A percentile compares a stretch with the other conserved stretches of the same genome.
Evolutionary conservation across 2,113 vertebrate genomes (phyloP).

Genomic region (Oncorhynchus kisutch): DNA sequence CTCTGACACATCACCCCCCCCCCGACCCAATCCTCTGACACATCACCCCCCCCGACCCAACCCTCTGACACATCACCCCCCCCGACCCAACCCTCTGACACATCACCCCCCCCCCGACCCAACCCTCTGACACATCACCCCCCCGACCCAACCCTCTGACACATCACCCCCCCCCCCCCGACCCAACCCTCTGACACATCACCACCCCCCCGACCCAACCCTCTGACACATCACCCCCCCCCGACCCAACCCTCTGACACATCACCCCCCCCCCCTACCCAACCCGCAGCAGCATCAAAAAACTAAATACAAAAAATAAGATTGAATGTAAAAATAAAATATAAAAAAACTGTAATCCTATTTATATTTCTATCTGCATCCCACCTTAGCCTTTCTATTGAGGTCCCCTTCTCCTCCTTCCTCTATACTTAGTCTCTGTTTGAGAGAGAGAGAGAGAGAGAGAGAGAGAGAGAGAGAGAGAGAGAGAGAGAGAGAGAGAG

Average conservation of each 20-base stretch:
- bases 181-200: conserved; percentile 17
- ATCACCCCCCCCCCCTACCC: conserved; percentile 19
- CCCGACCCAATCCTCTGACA: conserved; percentile 17
- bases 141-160: conserved; percentile 19
- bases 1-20: conserved; percentile 15
- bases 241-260: conserved; percentile 18
- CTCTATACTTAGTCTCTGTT: conserved; percentile 11
- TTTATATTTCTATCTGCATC: conserved; percentile 26
- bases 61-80: conserved; percentile 14
- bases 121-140: conserved; percentile 13
- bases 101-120: conserved; percentile 21
- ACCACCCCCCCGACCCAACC: conserved; percentile 18
- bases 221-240: conserved; percentile 16
- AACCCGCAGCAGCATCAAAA: conserved; percentile 28
- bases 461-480: too few relatives aligned
- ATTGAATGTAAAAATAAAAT: neutral
- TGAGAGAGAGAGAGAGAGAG: neutral
- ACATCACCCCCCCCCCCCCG: conserved; percentile 14
- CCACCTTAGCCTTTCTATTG: conserved; percentile 8
- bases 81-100: conserved; percentile 17
- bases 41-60: conserved; percentile 20
- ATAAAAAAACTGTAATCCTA: conserved; percentile 20
- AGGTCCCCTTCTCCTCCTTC: conserved; percentile 11
- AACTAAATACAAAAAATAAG: conserved; percentile 1
- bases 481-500: too few relatives aligned